Percentiles rank a stretch among this genome's conserved stretches.
phyloP scores from a whole-genome alignment of 1,140 invertebrate species.

The Drosophila nannoptera region DNA sequence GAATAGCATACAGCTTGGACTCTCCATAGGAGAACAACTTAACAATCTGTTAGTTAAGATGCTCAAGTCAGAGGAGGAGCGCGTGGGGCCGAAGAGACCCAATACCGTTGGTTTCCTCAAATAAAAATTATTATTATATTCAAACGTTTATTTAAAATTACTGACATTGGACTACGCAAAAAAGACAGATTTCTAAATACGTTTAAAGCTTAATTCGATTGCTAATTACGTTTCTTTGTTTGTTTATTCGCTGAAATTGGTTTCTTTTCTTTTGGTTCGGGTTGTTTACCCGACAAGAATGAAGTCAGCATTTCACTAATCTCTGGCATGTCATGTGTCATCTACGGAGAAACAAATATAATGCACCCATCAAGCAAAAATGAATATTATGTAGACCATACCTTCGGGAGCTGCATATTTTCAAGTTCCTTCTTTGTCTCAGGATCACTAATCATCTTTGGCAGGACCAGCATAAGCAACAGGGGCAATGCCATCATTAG shows the following conservation, averaged over 20 bases:
- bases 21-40: constrained; percentile 64
- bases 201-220: constrained; percentile 33
- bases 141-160: constrained; percentile 40
- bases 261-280: constrained; percentile 75
- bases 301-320: constrained; percentile 93
- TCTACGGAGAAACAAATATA: constrained; percentile 73
- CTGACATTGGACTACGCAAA: constrained; percentile 37
- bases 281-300: constrained; percentile 83
- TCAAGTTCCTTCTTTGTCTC: constrained; percentile 97
- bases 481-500: constrained; percentile 98
- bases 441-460: constrained; percentile 98
- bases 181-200: constrained; percentile 24
- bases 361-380: not conserved
- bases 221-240: constrained; percentile 72
- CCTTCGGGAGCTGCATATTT: constrained; percentile 82
- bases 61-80: constrained; percentile 60
- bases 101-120: constrained; percentile 73
- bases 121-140: constrained; percentile 48
- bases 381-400: not conserved
- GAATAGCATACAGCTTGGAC: constrained; percentile 64
- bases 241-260: constrained; percentile 58
- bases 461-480: constrained; percentile 93
- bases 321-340: constrained; percentile 92
- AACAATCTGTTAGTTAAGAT: constrained; percentile 58
- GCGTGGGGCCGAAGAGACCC: constrained; percentile 59